A percentile compares a stretch with the other conserved stretches of the same genome.
Evolutionary conservation across 2,797 vertebrate genomes (phyloP).

Genomic region (Macropus fuliginosus): DNA sequence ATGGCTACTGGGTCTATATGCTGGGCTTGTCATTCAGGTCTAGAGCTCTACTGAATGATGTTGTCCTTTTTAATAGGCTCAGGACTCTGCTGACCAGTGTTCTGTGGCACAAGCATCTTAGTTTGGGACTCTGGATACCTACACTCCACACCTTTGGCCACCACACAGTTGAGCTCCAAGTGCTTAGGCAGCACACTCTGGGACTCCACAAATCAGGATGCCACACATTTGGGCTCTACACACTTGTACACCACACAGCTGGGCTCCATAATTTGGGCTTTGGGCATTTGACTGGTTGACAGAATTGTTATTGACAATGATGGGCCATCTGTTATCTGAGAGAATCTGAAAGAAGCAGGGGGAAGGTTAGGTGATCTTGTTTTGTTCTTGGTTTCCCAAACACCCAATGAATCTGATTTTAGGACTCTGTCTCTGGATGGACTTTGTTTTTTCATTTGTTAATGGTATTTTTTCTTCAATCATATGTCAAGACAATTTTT

Average conservation of each 20-base stretch:
- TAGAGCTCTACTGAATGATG: background rate
- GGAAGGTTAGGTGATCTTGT: background rate
- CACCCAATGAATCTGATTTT: background rate
- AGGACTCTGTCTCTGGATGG: background rate
- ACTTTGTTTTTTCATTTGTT: background rate
- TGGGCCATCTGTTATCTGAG: constrained; percentile 30
- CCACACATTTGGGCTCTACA: no score
- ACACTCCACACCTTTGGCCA: background rate
- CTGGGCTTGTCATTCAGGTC: no score
- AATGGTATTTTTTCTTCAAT: background rate
- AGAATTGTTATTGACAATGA: background rate
- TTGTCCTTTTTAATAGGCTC: background rate
- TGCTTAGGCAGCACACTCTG: background rate
- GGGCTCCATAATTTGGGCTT: background rate
- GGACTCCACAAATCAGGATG: no score
- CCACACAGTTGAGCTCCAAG: background rate
- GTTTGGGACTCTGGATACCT: background rate
- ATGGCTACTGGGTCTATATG: no score
- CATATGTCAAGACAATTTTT: background rate
- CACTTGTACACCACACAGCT: background rate
- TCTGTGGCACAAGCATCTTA: background rate
- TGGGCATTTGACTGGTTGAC: background rate
- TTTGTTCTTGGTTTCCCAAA: background rate
- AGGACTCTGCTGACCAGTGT: background rate
- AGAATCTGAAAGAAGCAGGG: constrained; percentile 49